Percentiles rank a stretch among this genome's conserved stretches.
These are phyloP conservation scores for Osmoderma eremita DNA, from an alignment of 2,888 invertebrate genomes.

Conservation along the genomic window DNA sequence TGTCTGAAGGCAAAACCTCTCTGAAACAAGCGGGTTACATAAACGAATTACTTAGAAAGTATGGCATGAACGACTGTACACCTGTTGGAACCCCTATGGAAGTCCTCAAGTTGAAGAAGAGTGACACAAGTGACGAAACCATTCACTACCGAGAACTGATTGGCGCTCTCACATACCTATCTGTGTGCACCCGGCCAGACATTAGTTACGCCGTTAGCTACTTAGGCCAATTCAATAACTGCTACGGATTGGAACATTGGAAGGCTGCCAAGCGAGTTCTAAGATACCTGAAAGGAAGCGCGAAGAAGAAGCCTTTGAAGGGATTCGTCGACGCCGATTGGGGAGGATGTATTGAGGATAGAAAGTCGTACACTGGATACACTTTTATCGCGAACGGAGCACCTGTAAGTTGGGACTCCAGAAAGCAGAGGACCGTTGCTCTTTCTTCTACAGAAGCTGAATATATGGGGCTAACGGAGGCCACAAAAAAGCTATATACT, in stretches of 20 bases:
- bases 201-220: conserved; percentile 41
- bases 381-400: conserved; percentile 31
- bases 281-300: conserved; percentile 45
- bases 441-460: no score
- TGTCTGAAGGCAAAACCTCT: conserved; percentile 37
- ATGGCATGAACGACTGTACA: conserved; percentile 51
- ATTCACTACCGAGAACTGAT: conserved; percentile 44
- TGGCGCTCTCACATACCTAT: conserved; percentile 45
- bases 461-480: conserved; percentile 41
- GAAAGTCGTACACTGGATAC: conserved; percentile 46
- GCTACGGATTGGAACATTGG: conserved; percentile 41
- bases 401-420: conserved; percentile 7
- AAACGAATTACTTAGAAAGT: conserved; percentile 48
- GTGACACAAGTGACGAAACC: conserved; percentile 5
- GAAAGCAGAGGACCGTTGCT: conserved; percentile 34
- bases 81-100: conserved; percentile 48
- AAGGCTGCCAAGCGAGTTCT: conserved; percentile 46
- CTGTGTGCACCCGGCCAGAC: conserved; percentile 44
- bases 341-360: conserved; percentile 43
- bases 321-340: conserved; percentile 47
- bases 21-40: conserved; percentile 49
- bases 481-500: conserved; percentile 3
- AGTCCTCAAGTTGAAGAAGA: conserved; percentile 39
- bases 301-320: conserved; percentile 16
- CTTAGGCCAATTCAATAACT: no score